A percentile compares a stretch with the other conserved stretches of the same genome.
Evolutionary conservation across 2,113 vertebrate genomes (phyloP).

Genomic region (Nipponia nippon): DNA sequence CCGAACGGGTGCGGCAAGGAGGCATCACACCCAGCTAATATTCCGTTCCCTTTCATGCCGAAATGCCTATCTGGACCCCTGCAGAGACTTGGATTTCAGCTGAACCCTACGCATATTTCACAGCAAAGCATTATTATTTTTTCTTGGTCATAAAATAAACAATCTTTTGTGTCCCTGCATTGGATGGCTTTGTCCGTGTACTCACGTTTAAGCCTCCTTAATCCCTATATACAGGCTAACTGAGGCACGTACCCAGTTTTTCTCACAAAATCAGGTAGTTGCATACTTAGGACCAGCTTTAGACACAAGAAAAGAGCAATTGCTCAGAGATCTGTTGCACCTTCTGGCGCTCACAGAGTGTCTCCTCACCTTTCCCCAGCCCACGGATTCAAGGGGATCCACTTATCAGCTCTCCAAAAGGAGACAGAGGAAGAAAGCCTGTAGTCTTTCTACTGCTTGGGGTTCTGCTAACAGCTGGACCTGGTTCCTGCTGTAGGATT

Average conservation of each 20-base stretch:
- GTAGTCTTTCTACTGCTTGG: neutral
- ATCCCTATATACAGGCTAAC: neutral
- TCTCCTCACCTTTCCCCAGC: neutral
- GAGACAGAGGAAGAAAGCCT: neutral
- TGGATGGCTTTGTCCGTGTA: neutral
- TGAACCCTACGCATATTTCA: conserved; percentile 24
- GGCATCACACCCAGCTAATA: neutral
- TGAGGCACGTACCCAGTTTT: neutral
- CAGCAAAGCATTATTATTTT: conserved; percentile 35
- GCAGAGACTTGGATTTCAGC: conserved; percentile 20
- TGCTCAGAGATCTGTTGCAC: neutral
- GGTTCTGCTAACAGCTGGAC: neutral
- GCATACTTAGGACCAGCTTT: neutral
- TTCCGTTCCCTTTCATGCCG: neutral
- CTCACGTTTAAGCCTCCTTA: neutral
- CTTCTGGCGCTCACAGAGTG: neutral
- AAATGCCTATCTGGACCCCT: conserved; percentile 5
- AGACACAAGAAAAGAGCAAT: neutral
- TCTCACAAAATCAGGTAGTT: neutral
- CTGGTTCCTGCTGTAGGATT: neutral
- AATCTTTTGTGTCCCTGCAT: neutral
- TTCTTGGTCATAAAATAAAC: conserved; percentile 42
- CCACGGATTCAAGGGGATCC: neutral
- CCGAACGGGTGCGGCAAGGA: neutral
- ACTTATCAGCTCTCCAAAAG: neutral